These are phyloP conservation scores for Tachuris rubrigastra DNA, from an alignment of 2,113 vertebrate genomes.

Conservation along the genomic window DNA sequence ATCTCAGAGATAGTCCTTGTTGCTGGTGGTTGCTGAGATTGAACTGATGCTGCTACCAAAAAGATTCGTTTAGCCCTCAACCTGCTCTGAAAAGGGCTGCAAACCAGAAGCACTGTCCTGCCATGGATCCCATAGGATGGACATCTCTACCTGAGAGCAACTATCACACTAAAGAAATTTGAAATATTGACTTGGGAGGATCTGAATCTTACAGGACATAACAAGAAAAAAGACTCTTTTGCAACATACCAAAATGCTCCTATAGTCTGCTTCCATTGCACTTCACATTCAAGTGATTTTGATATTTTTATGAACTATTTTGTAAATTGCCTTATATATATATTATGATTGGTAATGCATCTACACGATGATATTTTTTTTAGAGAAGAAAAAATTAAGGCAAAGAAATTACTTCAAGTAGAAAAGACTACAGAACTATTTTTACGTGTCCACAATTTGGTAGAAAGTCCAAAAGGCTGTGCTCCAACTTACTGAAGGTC, in stretches of 20 bases:
- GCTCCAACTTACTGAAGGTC: background rate
- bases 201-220: background rate
- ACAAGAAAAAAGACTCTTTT: background rate
- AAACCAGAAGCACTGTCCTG: background rate
- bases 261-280: background rate
- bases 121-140: background rate
- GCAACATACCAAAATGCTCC: background rate
- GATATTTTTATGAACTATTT: background rate
- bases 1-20: background rate
- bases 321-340: background rate
- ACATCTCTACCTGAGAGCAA: background rate
- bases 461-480: background rate
- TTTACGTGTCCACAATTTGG: rapidly evolving
- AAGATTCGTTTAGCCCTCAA: background rate
- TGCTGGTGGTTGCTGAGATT: background rate
- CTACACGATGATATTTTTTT: background rate
- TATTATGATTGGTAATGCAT: background rate
- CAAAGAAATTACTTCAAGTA: background rate
- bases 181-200: background rate
- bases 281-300: background rate
- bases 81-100: background rate
- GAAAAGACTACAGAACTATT: background rate
- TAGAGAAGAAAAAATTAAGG: background rate
- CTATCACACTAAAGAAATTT: background rate
- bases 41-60: background rate